Evolutionary conservation across 2,888 invertebrate genomes (phyloP).

Genomic region (Pherbina coryleti): DNA sequence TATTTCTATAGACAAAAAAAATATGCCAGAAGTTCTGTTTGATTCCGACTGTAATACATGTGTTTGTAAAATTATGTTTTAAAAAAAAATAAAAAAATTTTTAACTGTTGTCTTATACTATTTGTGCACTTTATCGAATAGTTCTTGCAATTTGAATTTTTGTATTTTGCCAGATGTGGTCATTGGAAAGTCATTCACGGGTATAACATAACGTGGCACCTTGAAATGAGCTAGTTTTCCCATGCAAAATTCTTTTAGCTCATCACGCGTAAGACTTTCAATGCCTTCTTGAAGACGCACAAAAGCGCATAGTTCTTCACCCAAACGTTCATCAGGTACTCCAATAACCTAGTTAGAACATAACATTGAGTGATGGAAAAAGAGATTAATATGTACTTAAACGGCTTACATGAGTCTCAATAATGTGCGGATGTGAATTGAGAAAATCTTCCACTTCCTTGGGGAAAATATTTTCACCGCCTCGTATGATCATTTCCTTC

Average conservation of each 20-base stretch:
- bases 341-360: slow-evolving; percentile 73
- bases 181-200: slow-evolving; percentile 78
- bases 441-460: slow-evolving; percentile 83
- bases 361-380: not conserved
- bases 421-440: slow-evolving; percentile 77
- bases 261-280: slow-evolving; percentile 70
- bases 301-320: slow-evolving; percentile 80
- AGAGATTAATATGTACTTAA: not conserved
- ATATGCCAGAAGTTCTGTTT: no score
- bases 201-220: slow-evolving; percentile 78
- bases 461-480: slow-evolving; percentile 87
- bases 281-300: slow-evolving; percentile 71
- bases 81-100: no score
- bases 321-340: slow-evolving; percentile 78
- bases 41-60: no score
- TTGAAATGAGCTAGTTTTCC: slow-evolving; percentile 83
- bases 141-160: slow-evolving; percentile 74
- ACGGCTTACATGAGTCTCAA: slow-evolving; percentile 75
- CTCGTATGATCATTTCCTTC: slow-evolving; percentile 83
- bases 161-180: slow-evolving; percentile 86
- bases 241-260: slow-evolving; percentile 75
- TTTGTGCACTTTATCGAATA: slow-evolving; percentile 49
- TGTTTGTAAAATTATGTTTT: no score
- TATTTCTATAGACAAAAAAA: no score
- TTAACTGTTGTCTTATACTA: no score